A percentile compares a stretch with the other conserved stretches of the same genome.
These are phyloP conservation scores for Seira sanloemensis DNA, from an alignment of 2,888 invertebrate genomes.

Conservation along the genomic window DNA sequence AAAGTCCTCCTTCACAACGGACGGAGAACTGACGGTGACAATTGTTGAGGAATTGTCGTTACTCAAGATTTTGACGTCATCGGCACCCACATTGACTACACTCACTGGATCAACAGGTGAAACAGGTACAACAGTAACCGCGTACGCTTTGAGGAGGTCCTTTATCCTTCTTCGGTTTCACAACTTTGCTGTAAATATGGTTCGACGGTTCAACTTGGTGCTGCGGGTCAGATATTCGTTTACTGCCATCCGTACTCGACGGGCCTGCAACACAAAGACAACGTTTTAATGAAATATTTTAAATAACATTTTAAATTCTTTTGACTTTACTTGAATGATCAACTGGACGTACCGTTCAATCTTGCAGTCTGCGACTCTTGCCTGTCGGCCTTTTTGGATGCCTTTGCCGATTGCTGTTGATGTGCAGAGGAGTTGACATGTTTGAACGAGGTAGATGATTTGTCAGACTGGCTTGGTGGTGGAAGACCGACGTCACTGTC, in stretches of 20 bases:
- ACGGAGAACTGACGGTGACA: constrained; percentile 69
- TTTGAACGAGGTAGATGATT: constrained; percentile 33
- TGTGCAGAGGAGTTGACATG: constrained; percentile 1
- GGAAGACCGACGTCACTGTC: constrained; percentile 37
- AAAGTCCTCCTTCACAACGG: constrained; percentile 42
- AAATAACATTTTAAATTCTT: not conserved
- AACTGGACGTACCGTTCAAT: constrained; percentile 38
- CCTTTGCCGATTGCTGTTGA: constrained; percentile 13
- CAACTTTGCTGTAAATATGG: constrained; percentile 57
- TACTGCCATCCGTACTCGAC: constrained; percentile 12
- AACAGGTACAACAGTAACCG: constrained; percentile 72
- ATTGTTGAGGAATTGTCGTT: constrained; percentile 67
- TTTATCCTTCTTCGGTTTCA: constrained; percentile 44
- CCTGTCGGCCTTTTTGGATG: not conserved
- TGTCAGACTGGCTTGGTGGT: constrained; percentile 44
- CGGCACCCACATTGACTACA: constrained; percentile 70
- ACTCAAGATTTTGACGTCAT: constrained; percentile 68
- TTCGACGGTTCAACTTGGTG: constrained; percentile 24
- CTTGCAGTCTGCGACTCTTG: constrained; percentile 2
- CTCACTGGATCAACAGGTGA: constrained; percentile 67
- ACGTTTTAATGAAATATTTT: not conserved
- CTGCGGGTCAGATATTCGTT: constrained; percentile 19
- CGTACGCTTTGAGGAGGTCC: constrained; percentile 50
- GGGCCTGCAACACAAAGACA: constrained; percentile 28
- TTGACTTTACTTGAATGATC: not conserved